Evolutionary conservation across 2,888 invertebrate genomes (phyloP), one percentile per base, ranked within the genome.

Genomic region (Glaucopsyche alexis): DNA sequence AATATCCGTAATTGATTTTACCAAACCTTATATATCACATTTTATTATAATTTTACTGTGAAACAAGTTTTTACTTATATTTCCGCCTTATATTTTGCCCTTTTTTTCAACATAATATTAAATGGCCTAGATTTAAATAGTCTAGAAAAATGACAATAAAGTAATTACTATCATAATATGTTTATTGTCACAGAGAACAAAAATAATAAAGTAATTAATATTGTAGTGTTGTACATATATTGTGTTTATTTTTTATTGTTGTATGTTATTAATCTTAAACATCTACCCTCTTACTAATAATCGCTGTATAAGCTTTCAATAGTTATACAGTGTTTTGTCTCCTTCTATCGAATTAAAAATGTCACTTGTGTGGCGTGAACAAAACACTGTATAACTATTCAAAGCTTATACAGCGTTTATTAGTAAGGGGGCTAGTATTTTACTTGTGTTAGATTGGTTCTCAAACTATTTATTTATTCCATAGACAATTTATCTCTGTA

Each of bases 141-240:
- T 66, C 66, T 66, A 66, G 42, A 66, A 66, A 14, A 8, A 66
- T 66, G 66, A 66, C 66, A 66, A 66, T 66, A 65, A 65, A 38
- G n/a, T 40, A 66, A 66, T 42, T 42, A 14, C 38, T 40, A 65
- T 66, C 40, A 42, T 14, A 29, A 29, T 4, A 14, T 42, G 42
- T 42, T 40, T 66, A 66, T 66, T 66, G 42, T 66, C 66, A 66
- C 66, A 42, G 16, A 38, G 38, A 14, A 38, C 19, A 9, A 52
- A 52, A 52, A 52, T 16, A 52, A 16, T 52, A 19, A 7, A 9
- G 4, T 55, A 9, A 9, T n/a, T 55, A 8, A 16, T 16, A 50
- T 49, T 13, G 13, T 49, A 14, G 7, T n/a, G n/a, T n/a, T n/a
- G n/a, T n/a, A n/a, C n/a, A n/a, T n/a, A n/a, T n/a, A n/a, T n/a